Conservation (phyloP, 2,888 invertebrate species). For the Tetranychus piercei region DNA sequence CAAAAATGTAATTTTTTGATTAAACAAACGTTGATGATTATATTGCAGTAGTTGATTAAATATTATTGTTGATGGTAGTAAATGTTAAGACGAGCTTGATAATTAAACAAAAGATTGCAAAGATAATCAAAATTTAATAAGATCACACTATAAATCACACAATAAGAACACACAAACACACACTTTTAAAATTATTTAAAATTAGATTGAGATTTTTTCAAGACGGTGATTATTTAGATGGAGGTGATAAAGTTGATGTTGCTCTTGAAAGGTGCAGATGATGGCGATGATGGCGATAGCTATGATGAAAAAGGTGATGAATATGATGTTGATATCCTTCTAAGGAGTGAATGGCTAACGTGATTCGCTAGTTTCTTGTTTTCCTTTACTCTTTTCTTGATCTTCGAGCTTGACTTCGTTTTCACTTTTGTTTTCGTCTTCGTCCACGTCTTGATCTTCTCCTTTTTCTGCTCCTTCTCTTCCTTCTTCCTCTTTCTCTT, state of each 20-base stretch:
- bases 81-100: too few relatives aligned
- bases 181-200: too few relatives aligned
- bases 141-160: neutral
- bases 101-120: too few relatives aligned
- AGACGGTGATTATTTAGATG: too few relatives aligned
- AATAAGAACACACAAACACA: neutral
- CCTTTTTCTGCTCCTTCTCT: neutral
- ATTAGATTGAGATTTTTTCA: too few relatives aligned
- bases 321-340: neutral
- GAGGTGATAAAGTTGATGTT: too few relatives aligned
- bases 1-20: too few relatives aligned
- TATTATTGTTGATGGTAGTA: too few relatives aligned
- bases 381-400: neutral
- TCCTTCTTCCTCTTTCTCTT: neutral
- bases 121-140: neutral
- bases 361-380: neutral
- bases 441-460: neutral
- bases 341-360: neutral
- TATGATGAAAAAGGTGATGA: neutral
- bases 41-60: neutral
- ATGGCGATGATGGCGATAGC: neutral
- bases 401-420: too few relatives aligned
- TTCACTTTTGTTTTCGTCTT: neutral
- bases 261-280: neutral
- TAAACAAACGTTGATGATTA: neutral